A percentile compares a stretch with the other conserved stretches of the same genome.
phyloP scores from a whole-genome alignment of 2,113 vertebrate species.

The Pygoscelis antarcticus region DNA sequence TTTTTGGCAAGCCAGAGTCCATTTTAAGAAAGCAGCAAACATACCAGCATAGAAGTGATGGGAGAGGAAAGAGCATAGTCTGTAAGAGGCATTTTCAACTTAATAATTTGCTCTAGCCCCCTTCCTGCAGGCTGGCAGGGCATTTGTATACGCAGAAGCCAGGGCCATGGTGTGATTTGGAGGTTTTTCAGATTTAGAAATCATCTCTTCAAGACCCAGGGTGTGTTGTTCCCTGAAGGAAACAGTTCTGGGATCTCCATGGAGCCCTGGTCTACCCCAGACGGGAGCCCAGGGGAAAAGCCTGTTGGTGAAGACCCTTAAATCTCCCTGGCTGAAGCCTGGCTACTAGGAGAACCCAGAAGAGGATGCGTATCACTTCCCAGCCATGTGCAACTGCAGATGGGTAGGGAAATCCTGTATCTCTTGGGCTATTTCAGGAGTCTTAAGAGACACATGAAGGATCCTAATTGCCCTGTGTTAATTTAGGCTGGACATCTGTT shows the following conservation, averaged over 20 bases:
- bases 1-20: background rate
- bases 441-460: background rate
- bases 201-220: background rate
- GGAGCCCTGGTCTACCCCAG: background rate
- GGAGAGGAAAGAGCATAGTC: background rate
- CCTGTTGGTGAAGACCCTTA: background rate
- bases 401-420: background rate
- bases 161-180: background rate
- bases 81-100: background rate
- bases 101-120: background rate
- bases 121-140: background rate
- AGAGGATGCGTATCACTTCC: background rate
- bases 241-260: background rate
- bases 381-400: background rate
- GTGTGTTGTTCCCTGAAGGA: background rate
- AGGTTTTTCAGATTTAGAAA: background rate
- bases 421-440: background rate
- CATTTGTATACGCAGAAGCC: background rate
- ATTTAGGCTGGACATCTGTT: constrained; percentile 30
- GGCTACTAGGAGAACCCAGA: background rate
- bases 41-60: background rate
- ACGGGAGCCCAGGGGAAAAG: background rate
- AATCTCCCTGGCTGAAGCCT: background rate
- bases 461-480: background rate
- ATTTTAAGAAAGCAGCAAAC: background rate